Percentiles rank a stretch among this genome's conserved stretches.
phyloP scores from a whole-genome alignment of 2,113 vertebrate genomes.

The Stegastes partitus region DNA sequence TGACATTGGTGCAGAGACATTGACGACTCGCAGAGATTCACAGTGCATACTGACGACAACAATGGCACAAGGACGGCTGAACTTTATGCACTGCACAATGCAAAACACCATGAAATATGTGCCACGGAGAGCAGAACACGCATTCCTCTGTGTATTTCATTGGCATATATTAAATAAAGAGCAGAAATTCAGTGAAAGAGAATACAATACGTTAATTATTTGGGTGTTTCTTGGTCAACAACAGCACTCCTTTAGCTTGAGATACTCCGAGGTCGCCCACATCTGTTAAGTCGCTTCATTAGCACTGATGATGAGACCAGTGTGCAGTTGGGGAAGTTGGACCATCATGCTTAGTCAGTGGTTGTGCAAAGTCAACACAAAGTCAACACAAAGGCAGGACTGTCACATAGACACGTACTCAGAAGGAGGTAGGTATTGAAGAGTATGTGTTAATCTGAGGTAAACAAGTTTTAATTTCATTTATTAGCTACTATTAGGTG shows the following conservation, averaged over 20 bases:
- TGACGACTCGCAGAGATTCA: constrained; percentile 48
- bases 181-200: background rate
- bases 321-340: constrained; percentile 34
- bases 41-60: constrained; percentile 35
- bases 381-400: constrained; percentile 25
- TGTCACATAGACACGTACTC: constrained; percentile 6
- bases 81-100: constrained; percentile 7
- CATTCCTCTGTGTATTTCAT: background rate
- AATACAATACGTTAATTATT: background rate
- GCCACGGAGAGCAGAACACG: background rate
- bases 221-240: background rate
- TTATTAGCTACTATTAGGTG: background rate
- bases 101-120: constrained; percentile 11
- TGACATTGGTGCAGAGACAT: constrained; percentile 58
- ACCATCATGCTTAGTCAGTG: constrained; percentile 9
- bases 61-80: constrained; percentile 29
- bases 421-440: background rate
- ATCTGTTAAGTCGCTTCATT: constrained; percentile 32
- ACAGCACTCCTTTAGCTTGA: background rate
- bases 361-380: constrained; percentile 26
- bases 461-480: constrained; percentile 2
- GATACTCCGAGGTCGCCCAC: too few species aligned
- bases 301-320: constrained; percentile 27
- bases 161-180: background rate
- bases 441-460: background rate